These are phyloP conservation scores for Acanthacorydalis orientalis DNA, from an alignment of 2,888 invertebrate species.

Conservation along the genomic window DNA sequence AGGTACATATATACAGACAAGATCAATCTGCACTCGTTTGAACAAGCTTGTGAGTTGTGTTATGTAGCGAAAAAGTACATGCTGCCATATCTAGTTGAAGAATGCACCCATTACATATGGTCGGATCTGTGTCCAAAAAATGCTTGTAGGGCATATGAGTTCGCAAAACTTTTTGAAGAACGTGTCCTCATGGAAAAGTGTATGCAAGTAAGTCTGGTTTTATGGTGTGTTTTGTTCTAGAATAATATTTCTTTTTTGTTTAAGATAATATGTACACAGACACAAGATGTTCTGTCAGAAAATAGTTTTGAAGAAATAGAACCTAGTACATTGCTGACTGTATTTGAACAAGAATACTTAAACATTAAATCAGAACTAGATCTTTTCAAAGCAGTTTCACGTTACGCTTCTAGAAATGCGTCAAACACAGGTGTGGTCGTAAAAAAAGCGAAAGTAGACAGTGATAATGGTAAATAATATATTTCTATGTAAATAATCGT, in stretches of 20 bases:
- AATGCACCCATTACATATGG: constrained; percentile 74
- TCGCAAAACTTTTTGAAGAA: constrained; percentile 72
- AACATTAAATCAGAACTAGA: constrained; percentile 61
- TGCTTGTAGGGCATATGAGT: constrained; percentile 73
- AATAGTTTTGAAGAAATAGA: constrained; percentile 65
- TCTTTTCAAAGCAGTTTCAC: constrained; percentile 55
- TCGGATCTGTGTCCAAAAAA: constrained; percentile 61
- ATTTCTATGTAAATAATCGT: constrained; percentile 13
- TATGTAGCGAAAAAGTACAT: constrained; percentile 82
- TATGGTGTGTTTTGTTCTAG: constrained; percentile 8
- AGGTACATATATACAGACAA: constrained; percentile 72
- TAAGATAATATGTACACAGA: constrained; percentile 60
- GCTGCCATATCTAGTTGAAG: constrained; percentile 65
- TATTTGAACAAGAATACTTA: constrained; percentile 57
- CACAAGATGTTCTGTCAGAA: constrained; percentile 57
- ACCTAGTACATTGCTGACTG: constrained; percentile 51
- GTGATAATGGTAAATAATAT: constrained; percentile 18
- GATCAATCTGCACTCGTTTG: constrained; percentile 64
- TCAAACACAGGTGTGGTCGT: constrained; percentile 31
- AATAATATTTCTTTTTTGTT: constrained; percentile 10
- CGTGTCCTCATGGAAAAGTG: constrained; percentile 66
- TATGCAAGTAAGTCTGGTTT: constrained; percentile 36
- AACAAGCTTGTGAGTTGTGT: constrained; percentile 72
- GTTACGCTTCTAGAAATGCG: constrained; percentile 43
- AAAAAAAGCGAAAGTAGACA: constrained; percentile 27